Evolutionary conservation across 2,888 invertebrate genomes (phyloP).

Genomic region (Drosophila algonquin): DNA sequence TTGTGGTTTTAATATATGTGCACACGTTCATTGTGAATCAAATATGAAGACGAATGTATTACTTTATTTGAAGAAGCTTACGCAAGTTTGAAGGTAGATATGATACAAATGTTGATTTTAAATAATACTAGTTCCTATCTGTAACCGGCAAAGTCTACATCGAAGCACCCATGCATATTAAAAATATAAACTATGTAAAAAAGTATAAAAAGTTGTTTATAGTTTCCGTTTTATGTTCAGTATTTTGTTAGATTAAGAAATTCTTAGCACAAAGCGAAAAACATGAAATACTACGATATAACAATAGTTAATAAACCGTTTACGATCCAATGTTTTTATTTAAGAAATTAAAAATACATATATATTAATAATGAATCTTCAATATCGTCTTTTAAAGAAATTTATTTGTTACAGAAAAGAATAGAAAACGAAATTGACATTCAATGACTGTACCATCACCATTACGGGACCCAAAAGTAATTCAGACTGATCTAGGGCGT

Average conservation of each 20-base stretch:
- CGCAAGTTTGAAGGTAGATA: neutral
- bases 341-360: neutral
- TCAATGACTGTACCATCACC: no score
- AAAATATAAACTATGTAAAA: neutral
- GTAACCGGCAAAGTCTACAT: slow-evolving; percentile 1
- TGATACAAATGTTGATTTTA: neutral
- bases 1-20: no score
- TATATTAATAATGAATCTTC: neutral
- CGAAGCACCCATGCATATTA: neutral
- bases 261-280: neutral
- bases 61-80: neutral
- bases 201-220: neutral
- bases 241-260: neutral
- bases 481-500: no score
- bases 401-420: no score
- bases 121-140: neutral
- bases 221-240: neutral
- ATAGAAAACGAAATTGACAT: no score
- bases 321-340: neutral
- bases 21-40: no score
- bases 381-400: no score
- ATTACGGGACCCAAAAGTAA: no score
- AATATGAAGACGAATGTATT: no score
- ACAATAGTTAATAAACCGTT: slow-evolving; percentile 5
- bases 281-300: neutral